These are phyloP conservation scores for Athrips mouffetella DNA, from an alignment of 2,888 invertebrate species.

Conservation along the genomic window DNA sequence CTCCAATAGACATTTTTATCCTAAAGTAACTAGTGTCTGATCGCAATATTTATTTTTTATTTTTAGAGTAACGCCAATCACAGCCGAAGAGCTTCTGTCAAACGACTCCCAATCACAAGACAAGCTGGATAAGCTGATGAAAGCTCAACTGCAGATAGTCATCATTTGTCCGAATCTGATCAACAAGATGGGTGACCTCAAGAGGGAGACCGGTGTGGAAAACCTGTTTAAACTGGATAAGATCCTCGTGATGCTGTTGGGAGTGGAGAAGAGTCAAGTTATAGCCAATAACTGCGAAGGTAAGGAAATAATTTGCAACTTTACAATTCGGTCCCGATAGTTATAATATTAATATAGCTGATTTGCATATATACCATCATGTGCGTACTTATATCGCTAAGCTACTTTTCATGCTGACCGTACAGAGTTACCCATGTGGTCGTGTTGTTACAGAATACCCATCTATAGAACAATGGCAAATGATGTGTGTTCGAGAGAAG, in stretches of 20 bases:
- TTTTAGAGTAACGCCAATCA: conserved; percentile 84
- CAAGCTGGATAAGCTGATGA: conserved; percentile 75
- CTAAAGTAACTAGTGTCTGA: no score
- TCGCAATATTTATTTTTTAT: conserved; percentile 16
- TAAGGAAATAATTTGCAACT: no score
- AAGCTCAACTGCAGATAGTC: conserved; percentile 87
- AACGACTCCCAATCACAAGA: conserved; percentile 69
- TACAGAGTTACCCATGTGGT: no score
- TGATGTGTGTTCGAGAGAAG: conserved; percentile 88
- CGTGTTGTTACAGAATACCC: conserved; percentile 76
- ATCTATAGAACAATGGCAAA: conserved; percentile 87
- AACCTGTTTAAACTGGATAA: conserved; percentile 83
- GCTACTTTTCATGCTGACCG: no score
- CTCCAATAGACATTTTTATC: no score
- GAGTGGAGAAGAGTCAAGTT: conserved; percentile 85
- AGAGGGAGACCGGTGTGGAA: conserved; percentile 74
- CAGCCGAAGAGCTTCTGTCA: conserved; percentile 83
- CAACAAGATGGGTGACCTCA: conserved; percentile 77
- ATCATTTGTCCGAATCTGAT: conserved; percentile 88
- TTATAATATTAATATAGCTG: no score
- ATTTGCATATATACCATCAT: no score
- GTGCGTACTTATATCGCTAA: no score
- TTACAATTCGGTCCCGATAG: no score
- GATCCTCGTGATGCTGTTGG: conserved; percentile 88
- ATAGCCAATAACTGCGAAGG: conserved; percentile 83